These are phyloP conservation scores for Antrozous pallidus DNA, from an alignment of 2,797 vertebrate genomes.

Conservation along the genomic window DNA sequence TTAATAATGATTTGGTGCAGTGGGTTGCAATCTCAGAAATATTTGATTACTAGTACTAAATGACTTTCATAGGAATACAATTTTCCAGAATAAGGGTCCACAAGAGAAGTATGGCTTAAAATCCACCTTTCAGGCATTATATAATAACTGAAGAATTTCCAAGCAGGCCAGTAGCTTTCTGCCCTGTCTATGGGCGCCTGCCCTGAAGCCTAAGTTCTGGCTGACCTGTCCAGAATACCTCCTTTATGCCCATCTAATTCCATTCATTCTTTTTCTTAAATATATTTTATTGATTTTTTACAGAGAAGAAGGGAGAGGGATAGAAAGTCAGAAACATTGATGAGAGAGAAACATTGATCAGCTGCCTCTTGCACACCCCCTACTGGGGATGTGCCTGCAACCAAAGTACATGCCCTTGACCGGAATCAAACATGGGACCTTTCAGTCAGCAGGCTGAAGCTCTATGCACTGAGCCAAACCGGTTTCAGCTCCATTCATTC, in stretches of 20 bases:
- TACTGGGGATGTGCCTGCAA: too few species aligned
- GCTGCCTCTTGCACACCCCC: too few species aligned
- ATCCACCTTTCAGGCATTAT: neutral
- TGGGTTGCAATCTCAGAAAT: neutral
- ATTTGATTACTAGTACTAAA: neutral
- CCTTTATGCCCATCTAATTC: neutral
- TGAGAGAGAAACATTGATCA: too few species aligned
- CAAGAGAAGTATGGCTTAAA: constrained; percentile 1
- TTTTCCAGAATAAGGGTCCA: neutral
- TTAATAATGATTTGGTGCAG: neutral
- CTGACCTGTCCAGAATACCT: neutral
- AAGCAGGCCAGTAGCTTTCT: neutral
- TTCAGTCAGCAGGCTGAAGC: too few species aligned
- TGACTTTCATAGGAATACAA: constrained; percentile 12
- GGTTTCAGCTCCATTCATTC: neutral
- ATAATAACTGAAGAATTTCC: neutral
- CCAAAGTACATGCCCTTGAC: too few species aligned
- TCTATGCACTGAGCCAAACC: too few species aligned
- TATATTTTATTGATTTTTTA: too few species aligned
- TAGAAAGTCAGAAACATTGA: too few species aligned
- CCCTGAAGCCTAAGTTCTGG: neutral
- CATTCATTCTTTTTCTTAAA: neutral
- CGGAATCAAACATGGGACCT: too few species aligned
- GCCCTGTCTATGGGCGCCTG: neutral
- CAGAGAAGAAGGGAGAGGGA: too few species aligned